Evolutionary conservation across 1,140 invertebrate genomes (phyloP), one percentile per base, ranked within the genome.

Genomic region (Maniola jurtina): DNA sequence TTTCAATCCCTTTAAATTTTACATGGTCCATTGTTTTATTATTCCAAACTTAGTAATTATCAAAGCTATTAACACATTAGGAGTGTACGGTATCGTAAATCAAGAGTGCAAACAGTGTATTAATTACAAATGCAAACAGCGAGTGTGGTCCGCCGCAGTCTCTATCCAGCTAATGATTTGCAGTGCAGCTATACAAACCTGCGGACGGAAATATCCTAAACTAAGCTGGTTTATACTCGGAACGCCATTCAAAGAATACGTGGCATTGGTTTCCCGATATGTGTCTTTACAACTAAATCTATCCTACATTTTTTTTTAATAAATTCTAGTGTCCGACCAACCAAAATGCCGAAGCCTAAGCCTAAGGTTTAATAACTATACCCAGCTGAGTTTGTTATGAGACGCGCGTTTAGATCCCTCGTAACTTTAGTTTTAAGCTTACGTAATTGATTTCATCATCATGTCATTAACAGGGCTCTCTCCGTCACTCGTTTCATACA

Each of bases 101-200:
- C 88, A 90, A 82, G 74, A 82, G 82, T 73, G 79, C 88, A 90
- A 90, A 88, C 88, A 90, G 77, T 90, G 84, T 88, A 90, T 90
- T 90, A 90, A 90, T 90, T 90, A 88, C 84, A 80, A 86, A 90
- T 90, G 86, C 88, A 88, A 88, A 90, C 88, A 90, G 84, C 83
- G 74, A 89, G 81, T 87, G 83, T 82, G 86, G 87, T 84, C 77
- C 70, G 76, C 86, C 86, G 79, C 86, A 81, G 77, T 88, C 86
- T 85, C 86, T 86, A 84, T 84, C 79, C 80, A 83, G 81, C 87
- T 89, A 89, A 89, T 88, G 87, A 89, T 89, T 89, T 89, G 87
- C 85, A 88, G 83, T 79, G 72, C 66, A 73, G 78, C 77, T 75
- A 64, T 68, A 69, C 68, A 67, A 73, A 73, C 72, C 70, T 48